Evolutionary conservation across 2,888 invertebrate genomes (phyloP).

Genomic region (Craniophora ligustri): DNA sequence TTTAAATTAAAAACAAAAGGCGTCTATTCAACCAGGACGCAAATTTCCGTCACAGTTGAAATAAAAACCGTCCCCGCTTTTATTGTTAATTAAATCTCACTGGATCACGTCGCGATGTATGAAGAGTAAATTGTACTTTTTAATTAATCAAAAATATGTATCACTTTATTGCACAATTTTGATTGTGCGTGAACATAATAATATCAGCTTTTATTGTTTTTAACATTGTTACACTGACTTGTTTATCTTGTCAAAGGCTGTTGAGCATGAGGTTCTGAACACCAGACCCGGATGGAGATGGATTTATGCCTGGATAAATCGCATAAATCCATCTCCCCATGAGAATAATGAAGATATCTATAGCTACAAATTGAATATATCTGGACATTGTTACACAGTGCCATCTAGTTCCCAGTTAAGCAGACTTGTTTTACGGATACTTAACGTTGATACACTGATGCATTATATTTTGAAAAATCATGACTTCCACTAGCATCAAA

Average conservation of each 20-base stretch:
- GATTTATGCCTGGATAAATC: too few species aligned
- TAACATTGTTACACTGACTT: constrained; percentile 28
- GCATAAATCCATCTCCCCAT: too few species aligned
- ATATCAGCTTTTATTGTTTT: constrained; percentile 24
- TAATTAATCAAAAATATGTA: constrained; percentile 17
- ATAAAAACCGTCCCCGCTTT: constrained; percentile 22
- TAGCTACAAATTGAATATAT: too few species aligned
- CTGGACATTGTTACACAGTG: too few species aligned
- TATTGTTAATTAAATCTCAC: constrained; percentile 26
- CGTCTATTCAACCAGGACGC: constrained; percentile 23
- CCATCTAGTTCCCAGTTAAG: too few species aligned
- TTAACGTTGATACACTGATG: too few species aligned
- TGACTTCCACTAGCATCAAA: too few species aligned
- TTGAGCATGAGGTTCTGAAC: constrained; percentile 21
- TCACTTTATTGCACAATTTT: too few species aligned
- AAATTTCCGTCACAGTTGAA: constrained; percentile 24
- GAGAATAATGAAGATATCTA: too few species aligned
- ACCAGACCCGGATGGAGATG: too few species aligned
- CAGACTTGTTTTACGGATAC: too few species aligned
- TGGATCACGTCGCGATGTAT: constrained; percentile 16
- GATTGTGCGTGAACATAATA: constrained; percentile 25
- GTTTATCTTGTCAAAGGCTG: constrained; percentile 2
- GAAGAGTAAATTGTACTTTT: constrained; percentile 23
- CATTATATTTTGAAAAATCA: too few species aligned
- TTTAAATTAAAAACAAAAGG: constrained; percentile 37